Conservation (phyloP, 2,888 invertebrate species). For the Pterostichus niger region DNA sequence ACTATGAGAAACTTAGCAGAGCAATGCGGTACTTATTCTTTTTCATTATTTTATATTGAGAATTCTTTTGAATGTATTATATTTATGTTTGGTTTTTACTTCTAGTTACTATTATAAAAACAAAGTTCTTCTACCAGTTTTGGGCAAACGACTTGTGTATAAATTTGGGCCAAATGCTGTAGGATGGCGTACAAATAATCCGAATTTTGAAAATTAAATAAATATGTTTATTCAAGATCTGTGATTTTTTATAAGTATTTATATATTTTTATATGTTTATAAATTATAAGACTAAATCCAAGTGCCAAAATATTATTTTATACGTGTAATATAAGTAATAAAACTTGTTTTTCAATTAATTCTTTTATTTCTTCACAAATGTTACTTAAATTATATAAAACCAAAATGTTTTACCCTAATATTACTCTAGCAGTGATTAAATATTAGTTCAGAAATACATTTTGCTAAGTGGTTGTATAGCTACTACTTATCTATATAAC, state of each 20-base stretch:
- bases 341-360: background rate
- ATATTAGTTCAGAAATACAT: no score
- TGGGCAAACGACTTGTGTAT: slow-evolving; percentile 88
- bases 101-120: slow-evolving; percentile 89
- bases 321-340: slow-evolving; percentile 10
- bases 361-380: no score
- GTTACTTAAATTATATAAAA: no score
- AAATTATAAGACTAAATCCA: slow-evolving; percentile 25
- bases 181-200: slow-evolving; percentile 80
- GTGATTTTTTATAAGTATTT: slow-evolving; percentile 41
- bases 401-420: no score
- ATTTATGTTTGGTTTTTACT: slow-evolving; percentile 68
- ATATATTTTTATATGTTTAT: slow-evolving; percentile 41
- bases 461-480: no score
- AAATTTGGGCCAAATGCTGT: slow-evolving; percentile 90
- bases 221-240: slow-evolving; percentile 20
- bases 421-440: no score
- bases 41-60: background rate
- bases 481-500: no score
- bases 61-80: background rate
- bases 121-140: slow-evolving; percentile 86
- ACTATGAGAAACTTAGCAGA: slow-evolving; percentile 94
- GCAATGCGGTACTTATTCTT: slow-evolving; percentile 85
- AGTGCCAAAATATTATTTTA: slow-evolving; percentile 41
- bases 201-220: slow-evolving; percentile 52